phyloP scores from a whole-genome alignment of 2,888 invertebrate genomes.

The Lacanobia oleracea region DNA sequence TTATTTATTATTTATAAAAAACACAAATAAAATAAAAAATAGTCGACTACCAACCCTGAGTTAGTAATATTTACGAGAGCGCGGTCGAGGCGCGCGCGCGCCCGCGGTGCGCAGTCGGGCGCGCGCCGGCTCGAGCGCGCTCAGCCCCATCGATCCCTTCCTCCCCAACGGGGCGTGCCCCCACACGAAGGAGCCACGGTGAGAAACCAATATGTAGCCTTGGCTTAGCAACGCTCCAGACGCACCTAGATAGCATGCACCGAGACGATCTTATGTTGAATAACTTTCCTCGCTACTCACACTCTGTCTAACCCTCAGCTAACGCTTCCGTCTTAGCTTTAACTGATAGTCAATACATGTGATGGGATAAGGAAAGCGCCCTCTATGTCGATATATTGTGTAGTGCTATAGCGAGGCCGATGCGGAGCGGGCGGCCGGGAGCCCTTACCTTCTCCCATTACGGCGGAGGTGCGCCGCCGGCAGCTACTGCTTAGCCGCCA shows the following conservation, averaged over 20 bases:
- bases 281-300: slow-evolving; percentile 88
- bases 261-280: slow-evolving; percentile 78
- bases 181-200: slow-evolving; percentile 87
- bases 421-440: slow-evolving; percentile 90
- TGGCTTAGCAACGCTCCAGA: slow-evolving; percentile 87
- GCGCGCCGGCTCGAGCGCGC: slow-evolving; percentile 79
- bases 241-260: slow-evolving; percentile 87
- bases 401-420: slow-evolving; percentile 84
- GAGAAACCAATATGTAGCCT: slow-evolving; percentile 89
- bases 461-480: slow-evolving; percentile 90
- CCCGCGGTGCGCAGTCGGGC: slow-evolving; percentile 70
- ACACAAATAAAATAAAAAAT: slow-evolving; percentile 84
- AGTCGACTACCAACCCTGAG: slow-evolving; percentile 88
- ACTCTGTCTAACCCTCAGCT: slow-evolving; percentile 82
- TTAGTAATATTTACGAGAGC: slow-evolving; percentile 81
- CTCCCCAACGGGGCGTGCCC: slow-evolving; percentile 83
- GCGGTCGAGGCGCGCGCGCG: slow-evolving; percentile 78
- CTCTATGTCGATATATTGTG: slow-evolving; percentile 87
- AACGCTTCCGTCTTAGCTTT: slow-evolving; percentile 88
- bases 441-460: slow-evolving; percentile 91
- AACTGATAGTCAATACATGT: slow-evolving; percentile 87
- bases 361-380: slow-evolving; percentile 95
- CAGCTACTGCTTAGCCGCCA: slow-evolving; percentile 86
- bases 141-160: slow-evolving; percentile 77
- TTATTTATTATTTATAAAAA: slow-evolving; percentile 86